Evolutionary conservation across 1,140 invertebrate species (phyloP), one percentile per base, ranked within the genome.

Genomic region (Drosophila kikkawai): DNA sequence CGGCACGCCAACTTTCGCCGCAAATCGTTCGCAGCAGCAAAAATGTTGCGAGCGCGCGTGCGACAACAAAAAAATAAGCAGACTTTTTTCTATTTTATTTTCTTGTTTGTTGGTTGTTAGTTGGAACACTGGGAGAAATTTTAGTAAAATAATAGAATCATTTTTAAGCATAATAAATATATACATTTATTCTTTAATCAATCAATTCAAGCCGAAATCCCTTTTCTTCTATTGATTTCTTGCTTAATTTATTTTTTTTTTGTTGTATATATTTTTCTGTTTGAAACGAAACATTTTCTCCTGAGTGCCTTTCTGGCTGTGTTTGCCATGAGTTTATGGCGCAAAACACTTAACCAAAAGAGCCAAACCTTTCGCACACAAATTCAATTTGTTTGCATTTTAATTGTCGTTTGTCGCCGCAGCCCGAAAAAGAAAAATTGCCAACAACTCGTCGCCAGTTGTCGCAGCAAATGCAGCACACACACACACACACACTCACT

Each of bases 381-480:
- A 56, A 78, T 78, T 75, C 84, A 88, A 87, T 87, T 88, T 87
- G 83, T 88, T 87, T 87, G 83, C 83, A 88, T 87, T 87, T 87
- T 87, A 87, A 87, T 87, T 87, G 83, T 86, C 79, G 83, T 82
- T 86, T 82, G 82, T 87, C 77, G 83, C 84, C 77, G 79, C 73
- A 67, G 84, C 61, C 75, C 37, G 51, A 69, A 39, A 48, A 50
- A 83, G 84, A 87, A 87, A 87, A 88, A 87, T 87, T 75, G 84
- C 80, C 55, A 87, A 88, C 84, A 87, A 87, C 84, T 79, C 80
- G 84, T 83, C 80, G 84, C 81, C 82, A 79, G 80, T 87, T 87
- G 83, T 88, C 84, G 84, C 83, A 66, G 75, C 75, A 79, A 80
- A 73, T 82, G 58, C 80, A 67, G 19, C 36, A 41, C 13, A 44